Percentiles rank a stretch among this genome's conserved stretches.
phyloP scores from a whole-genome alignment of 2,888 invertebrate species.

The Aricia artaxerxes region DNA sequence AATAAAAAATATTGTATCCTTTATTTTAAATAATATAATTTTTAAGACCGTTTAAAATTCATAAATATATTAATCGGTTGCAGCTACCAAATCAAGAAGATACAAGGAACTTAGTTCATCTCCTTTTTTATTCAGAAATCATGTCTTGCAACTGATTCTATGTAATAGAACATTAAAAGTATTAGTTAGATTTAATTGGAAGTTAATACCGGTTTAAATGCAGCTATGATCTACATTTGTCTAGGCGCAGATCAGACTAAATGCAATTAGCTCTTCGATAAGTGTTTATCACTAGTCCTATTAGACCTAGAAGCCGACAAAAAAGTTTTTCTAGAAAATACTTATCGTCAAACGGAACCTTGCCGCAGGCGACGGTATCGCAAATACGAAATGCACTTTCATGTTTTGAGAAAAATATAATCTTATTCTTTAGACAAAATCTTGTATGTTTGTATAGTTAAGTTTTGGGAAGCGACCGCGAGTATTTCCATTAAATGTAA shows the following conservation, averaged over 20 bases:
- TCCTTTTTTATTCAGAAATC: neutral
- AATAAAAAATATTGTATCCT: no score
- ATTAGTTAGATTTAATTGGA: neutral
- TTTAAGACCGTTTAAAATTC: no score
- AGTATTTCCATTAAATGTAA: no score
- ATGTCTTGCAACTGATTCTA: neutral
- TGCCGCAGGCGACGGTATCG: neutral
- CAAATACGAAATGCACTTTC: neutral
- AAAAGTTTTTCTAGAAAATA: slow-evolving; percentile 3
- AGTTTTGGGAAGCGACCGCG: no score
- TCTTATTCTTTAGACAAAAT: no score
- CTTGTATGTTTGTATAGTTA: no score
- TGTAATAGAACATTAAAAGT: neutral
- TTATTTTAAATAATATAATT: no score
- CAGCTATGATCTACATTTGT: neutral
- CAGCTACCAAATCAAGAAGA: no score
- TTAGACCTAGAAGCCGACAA: neutral
- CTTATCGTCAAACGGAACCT: neutral
- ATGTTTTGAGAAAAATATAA: no score
- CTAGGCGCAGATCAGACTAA: neutral
- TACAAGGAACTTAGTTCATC: no score
- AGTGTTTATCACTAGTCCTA: neutral
- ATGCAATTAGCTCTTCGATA: neutral
- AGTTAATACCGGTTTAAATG: neutral
- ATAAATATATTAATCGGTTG: no score